Base-by-base conservation (phyloP, 64 coral and sea anemone species). In the Montipora sp. region DNA sequence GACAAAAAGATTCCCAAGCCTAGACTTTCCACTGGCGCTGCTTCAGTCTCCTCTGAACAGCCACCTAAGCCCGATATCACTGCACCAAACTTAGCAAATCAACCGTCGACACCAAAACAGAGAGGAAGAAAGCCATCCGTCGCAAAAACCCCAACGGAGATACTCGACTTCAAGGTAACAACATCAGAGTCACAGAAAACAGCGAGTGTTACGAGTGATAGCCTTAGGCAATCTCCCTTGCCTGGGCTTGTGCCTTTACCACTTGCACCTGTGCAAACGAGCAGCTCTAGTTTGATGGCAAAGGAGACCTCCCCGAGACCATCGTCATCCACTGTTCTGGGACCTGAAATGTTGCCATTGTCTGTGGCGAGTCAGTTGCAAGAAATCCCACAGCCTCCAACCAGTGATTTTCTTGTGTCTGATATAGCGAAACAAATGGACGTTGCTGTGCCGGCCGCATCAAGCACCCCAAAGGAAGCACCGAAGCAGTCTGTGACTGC, bases 101-200 rank as follows among this genome's bases (percentile, higher is more conserved):
- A 48, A 14, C 77, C 89, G 15, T 27, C 68, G 19, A 97, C 89
- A 12, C 92, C 95, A 51, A 97, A 97, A 83, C 95, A 89, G 70
- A 79, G 95, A 48, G 95, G 95, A 10, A 80, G 92, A 53, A 98
- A 98, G 58, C 92, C 92, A 5, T 90, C 95, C 1, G 46, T 73
- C 15, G 92, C 90, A 23, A 98, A 98, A 63, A 88, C 91, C 8
- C 84, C 81, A 8, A 85, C 82, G 5, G 82, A 85, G 63, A 49
- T 63, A 22, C 79, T 89, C 13, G 55, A 43, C 73, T 65, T 69
- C 23, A 78, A 69, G 78, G 49, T 53, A 75, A 46, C 14, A 44
- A 67, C 81, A 9, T 36, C 83, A 12, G 90, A 95, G 65, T 60
- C 46, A 48, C 89, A 75, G 51, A 89, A 94, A 53, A 61, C 82